Conservation (phyloP, 64 coral and sea anemone genomes). For the Porites lutea region DNA sequence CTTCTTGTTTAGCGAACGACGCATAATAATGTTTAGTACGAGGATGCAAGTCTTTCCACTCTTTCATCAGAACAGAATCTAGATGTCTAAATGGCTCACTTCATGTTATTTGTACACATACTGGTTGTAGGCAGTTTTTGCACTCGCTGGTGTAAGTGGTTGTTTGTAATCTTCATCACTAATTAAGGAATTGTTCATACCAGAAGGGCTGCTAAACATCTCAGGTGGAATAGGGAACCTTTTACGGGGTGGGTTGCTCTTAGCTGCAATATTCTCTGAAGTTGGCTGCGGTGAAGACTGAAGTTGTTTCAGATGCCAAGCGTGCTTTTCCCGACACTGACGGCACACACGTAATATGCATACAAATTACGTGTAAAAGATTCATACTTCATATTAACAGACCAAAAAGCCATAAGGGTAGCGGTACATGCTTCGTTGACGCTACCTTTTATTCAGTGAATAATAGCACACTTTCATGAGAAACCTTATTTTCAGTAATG, state of each 20-base stretch:
- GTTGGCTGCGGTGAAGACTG: neutral
- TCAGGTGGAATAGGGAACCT: constrained; percentile 37
- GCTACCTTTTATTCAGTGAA: no score
- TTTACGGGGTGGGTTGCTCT: constrained; percentile 17
- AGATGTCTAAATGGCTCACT: constrained; percentile 32
- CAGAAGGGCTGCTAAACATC: constrained; percentile 16
- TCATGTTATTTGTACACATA: constrained; percentile 34
- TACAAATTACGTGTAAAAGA: no score
- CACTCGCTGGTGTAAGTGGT: constrained; percentile 18
- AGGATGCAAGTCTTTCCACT: constrained; percentile 36
- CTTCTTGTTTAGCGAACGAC: constrained; percentile 31
- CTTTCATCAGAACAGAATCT: constrained; percentile 21
- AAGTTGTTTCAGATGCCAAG: constrained; percentile 27
- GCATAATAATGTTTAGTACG: constrained; percentile 50
- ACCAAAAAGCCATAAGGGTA: constrained; percentile 11
- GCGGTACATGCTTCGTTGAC: neutral
- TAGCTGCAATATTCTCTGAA: constrained; percentile 18
- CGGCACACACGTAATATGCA: constrained; percentile 31
- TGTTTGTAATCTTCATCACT: constrained; percentile 43
- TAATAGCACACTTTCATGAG: no score
- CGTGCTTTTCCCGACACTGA: constrained; percentile 34
- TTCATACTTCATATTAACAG: neutral
- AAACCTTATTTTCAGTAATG: no score
- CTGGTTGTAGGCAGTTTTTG: constrained; percentile 28
- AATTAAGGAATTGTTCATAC: constrained; percentile 22